A percentile compares a stretch with the other conserved stretches of the same genome.
Evolutionary conservation across 2,888 invertebrate genomes (phyloP).

Genomic region (Serripes groenlandicus): DNA sequence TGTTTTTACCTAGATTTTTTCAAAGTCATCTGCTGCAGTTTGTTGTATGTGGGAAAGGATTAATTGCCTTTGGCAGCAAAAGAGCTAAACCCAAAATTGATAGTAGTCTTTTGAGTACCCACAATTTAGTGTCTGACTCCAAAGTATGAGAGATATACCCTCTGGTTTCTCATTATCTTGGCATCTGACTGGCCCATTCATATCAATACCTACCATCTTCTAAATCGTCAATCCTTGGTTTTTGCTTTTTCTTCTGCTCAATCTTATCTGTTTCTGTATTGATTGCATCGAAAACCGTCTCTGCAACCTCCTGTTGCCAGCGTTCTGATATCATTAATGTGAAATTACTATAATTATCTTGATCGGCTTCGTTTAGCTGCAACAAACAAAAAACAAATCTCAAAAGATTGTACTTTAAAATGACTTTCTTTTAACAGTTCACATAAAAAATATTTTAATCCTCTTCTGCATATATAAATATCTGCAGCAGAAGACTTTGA

Average conservation of each 20-base stretch:
- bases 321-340: constrained; percentile 99
- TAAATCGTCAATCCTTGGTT: constrained; percentile 94
- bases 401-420: neutral
- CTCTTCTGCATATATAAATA: no score
- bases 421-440: neutral
- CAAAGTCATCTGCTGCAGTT: no score
- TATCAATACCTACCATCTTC: constrained; percentile 14
- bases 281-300: constrained; percentile 99
- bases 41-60: no score
- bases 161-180: neutral
- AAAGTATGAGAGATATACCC: neutral
- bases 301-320: constrained; percentile 99
- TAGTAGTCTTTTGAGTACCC: neutral
- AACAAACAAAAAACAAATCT: no score
- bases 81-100: neutral
- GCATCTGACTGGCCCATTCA: neutral
- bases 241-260: constrained; percentile 98
- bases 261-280: constrained; percentile 98
- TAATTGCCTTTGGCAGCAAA: no score
- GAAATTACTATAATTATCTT: constrained; percentile 99
- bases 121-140: neutral
- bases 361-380: constrained; percentile 97
- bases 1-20: no score
- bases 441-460: neutral
- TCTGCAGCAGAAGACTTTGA: no score